Conservation (phyloP, 2,797 vertebrate genomes). For the Parauchenoglanis punctatus region DNA sequence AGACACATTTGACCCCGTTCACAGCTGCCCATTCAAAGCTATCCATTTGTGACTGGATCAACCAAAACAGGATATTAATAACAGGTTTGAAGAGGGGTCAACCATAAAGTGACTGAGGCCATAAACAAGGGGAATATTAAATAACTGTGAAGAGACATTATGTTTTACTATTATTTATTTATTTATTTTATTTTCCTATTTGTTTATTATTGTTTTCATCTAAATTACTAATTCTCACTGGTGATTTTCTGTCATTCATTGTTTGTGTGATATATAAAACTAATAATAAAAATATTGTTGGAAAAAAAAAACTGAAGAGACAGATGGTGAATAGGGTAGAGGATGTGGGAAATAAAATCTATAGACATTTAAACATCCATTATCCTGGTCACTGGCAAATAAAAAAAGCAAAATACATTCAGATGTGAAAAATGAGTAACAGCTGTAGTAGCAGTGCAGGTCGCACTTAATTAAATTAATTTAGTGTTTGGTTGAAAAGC, state of each 20-base stretch:
- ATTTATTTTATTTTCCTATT: no score
- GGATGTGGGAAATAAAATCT: not conserved
- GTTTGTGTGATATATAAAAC: no score
- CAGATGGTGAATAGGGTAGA: not conserved
- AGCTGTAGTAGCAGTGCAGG: not conserved
- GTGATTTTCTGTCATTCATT: no score
- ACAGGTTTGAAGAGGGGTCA: not conserved
- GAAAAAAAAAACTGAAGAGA: no score
- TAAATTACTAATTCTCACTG: no score
- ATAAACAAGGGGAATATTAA: conserved; percentile 6
- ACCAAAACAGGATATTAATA: not conserved
- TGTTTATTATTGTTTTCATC: no score
- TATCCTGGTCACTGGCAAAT: no score
- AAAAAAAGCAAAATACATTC: not conserved
- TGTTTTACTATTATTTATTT: no score
- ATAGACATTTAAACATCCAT: not conserved
- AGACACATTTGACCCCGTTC: not conserved
- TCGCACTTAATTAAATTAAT: not conserved
- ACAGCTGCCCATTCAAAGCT: not conserved
- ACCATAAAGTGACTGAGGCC: not conserved
- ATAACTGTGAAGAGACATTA: not conserved
- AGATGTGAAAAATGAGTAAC: not conserved
- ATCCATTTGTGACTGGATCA: not conserved
- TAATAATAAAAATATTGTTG: no score
- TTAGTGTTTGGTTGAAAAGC: not conserved